phyloP scores from a whole-genome alignment of 2,888 invertebrate species.

The Drosophila fulvimacula region DNA sequence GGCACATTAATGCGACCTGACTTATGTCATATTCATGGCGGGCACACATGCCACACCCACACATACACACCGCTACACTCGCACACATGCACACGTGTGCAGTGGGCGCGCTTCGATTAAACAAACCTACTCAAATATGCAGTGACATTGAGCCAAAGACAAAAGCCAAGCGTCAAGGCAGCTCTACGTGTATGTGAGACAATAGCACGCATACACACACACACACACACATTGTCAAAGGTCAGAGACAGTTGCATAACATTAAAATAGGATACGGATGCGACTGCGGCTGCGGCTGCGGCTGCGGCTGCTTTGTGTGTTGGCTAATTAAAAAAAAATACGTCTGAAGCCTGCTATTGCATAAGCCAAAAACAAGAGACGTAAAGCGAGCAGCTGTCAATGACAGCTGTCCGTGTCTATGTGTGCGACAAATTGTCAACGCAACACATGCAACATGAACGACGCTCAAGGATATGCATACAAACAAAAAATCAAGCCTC shows the following conservation, averaged over 20 bases:
- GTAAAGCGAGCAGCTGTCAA: conserved; percentile 18
- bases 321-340: conserved; percentile 45
- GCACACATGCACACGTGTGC: conserved; percentile 19
- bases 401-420: conserved; percentile 4
- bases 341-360: conserved; percentile 27
- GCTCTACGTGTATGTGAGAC: conserved; percentile 19
- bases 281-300: not conserved
- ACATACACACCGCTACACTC: conserved; percentile 1
- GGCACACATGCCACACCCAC: conserved; percentile 44
- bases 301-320: conserved; percentile 18
- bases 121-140: conserved; percentile 76
- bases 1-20: conserved; percentile 34
- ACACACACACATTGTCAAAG: conserved; percentile 33
- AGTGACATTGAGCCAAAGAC: conserved; percentile 77
- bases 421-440: conserved; percentile 59
- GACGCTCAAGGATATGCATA: conserved; percentile 66
- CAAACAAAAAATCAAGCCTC: conserved; percentile 23
- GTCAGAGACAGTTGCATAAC: conserved; percentile 49
- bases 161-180: conserved; percentile 38
- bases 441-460: conserved; percentile 64
- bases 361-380: conserved; percentile 29
- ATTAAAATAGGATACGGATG: conserved; percentile 18
- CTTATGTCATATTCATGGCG: conserved; percentile 70
- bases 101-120: conserved; percentile 69
- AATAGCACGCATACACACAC: conserved; percentile 20